A percentile compares a stretch with the other conserved stretches of the same genome.
Evolutionary conservation across 2,113 vertebrate species (phyloP).

Genomic region (Sinosuthora webbiana): DNA sequence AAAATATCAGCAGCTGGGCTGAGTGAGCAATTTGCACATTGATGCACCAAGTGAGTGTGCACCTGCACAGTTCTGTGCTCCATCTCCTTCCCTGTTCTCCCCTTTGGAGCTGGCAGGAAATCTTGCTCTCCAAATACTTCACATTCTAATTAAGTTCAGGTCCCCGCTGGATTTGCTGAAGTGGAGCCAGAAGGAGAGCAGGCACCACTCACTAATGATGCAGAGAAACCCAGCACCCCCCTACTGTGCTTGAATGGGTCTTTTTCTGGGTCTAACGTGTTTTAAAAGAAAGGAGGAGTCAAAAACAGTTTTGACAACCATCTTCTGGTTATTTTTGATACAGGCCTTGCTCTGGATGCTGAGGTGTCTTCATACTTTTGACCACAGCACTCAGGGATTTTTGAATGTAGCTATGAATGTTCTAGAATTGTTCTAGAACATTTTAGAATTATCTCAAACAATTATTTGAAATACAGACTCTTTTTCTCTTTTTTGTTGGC

Average conservation of each 20-base stretch:
- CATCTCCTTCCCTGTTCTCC: neutral
- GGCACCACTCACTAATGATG: neutral
- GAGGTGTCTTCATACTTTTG: neutral
- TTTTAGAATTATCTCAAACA: neutral
- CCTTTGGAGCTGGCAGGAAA: constrained; percentile 14
- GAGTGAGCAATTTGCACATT: constrained; percentile 9
- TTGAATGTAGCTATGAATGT: neutral
- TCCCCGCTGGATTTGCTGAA: neutral
- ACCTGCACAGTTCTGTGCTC: constrained; percentile 7
- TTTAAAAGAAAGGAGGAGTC: neutral
- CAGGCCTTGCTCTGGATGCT: neutral
- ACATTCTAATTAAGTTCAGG: constrained; percentile 6
- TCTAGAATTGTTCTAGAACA: neutral
- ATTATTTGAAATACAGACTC: neutral
- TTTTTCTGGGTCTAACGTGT: neutral
- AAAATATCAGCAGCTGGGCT: constrained; percentile 41
- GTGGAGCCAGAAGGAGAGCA: constrained; percentile 2
- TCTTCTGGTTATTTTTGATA: neutral
- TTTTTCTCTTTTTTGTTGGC: neutral
- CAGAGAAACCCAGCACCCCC: neutral
- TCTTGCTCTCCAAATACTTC: constrained; percentile 40
- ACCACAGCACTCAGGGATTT: neutral
- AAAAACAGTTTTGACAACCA: neutral
- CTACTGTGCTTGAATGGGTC: neutral
- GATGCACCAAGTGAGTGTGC: neutral